Evolutionary conservation across 2,113 vertebrate species (phyloP), one percentile per base, ranked within the genome.

Genomic region (Anguilla rostrata): DNA sequence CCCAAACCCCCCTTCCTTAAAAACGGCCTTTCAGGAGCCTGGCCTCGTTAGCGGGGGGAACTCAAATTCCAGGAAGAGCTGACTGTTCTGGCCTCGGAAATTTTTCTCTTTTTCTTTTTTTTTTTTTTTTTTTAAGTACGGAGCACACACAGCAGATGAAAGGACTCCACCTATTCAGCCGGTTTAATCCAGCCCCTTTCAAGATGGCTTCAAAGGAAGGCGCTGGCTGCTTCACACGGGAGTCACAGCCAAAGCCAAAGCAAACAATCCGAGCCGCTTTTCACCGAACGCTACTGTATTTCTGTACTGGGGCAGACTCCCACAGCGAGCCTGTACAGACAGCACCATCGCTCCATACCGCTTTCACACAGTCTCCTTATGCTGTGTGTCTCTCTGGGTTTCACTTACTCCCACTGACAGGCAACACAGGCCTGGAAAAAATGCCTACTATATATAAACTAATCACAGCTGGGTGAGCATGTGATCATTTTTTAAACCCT

Each of bases 21-120:
- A 43, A 75, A n/a, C 7, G 80, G 87, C 26, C 83, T 71, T 85
- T 83, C 40, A 83, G 84, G 5, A 86, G 84, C 81, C 81, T 86
- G 82, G 83, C 22, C 60, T 66, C 11, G 20, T 66, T 11, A 39
- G 75, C n/a, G 15, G 22, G 78, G 41, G 41, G 22, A n/a, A 22
- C 18, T 12, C 5, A 34, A 39, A 11, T 75, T n/a, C 26, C n/a
- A 1, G 71, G 71, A 53, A 60, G 9, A 39, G 75, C 18, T 49
- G 15, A n/a, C 46, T 46, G 18, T 22, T 39, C 12, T 80, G 43
- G 49, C n/a, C 43, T n/a, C 41, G 79, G 84, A 75, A 39, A 11
- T 53, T 34, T 34, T 11, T 12, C 2, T 53, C 11, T 12, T 12
- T 53, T 53, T 12, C 46, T 39, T 53, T 53, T 11, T 12, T 12